Base-by-base conservation (phyloP, 1,140 invertebrate species). In the Piezodorus guildinii region DNA sequence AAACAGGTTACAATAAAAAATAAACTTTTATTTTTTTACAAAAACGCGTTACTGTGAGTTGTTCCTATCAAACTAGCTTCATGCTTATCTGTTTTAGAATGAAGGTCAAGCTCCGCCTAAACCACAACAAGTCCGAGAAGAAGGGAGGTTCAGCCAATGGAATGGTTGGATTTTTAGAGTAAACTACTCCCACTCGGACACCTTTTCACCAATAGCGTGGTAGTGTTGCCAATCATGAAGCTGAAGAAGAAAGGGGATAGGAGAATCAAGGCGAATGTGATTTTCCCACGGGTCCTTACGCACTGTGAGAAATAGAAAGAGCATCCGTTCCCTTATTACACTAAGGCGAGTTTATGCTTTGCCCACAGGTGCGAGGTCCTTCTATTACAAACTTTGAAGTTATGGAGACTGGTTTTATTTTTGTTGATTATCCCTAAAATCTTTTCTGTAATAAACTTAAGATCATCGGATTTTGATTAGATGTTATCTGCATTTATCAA, bases 241-340 rank as follows among this genome's bases (percentile, higher is more conserved):
- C 60, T 64, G 27, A 27, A 51, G 61, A 66, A 63, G 64, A 68
- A 64, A 62, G 64, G 66, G 56, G 62, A 65, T 66, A 65, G 60
- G 46, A 62, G 51, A 66, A 64, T 69, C 68, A 67, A 69, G 66
- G 64, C 68, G 62, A 66, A 62, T 67, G 63, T 67, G 64, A 70
- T 70, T 70, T 69, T 70, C 67, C 69, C 69, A 68, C 67, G 67
- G 65, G 56, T 59, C 51, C 65, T 61, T 67, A 68, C 54, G 52
- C 63, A 60, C 46, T 70, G 69, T 70, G 69, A 70, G 69, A 70
- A 70, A 66, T 67, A 68, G 64, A 66, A 65, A 66, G 60, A 68
- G 63, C 69, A 70, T 70, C 69, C 69, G 69, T 70, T 70, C 69
- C 69, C 69, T 68, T 56, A 56, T 56, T 56, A 56, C 52, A 27